Evolutionary conservation across 2,797 vertebrate species (phyloP).

Genomic region (Enteromius radiatus): DNA sequence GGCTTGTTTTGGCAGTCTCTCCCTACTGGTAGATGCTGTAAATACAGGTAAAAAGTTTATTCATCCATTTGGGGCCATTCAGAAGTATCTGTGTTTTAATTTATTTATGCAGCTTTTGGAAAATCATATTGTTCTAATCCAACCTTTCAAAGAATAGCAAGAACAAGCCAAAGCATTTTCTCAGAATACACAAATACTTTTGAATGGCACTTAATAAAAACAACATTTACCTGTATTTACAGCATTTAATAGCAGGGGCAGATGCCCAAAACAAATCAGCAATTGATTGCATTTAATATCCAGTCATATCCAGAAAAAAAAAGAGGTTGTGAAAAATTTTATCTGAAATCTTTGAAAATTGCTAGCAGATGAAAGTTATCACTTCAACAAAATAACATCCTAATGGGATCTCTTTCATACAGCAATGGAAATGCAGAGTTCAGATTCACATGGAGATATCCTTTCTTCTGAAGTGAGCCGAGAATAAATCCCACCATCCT

Average conservation of each 20-base stretch:
- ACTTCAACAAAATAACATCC: neutral
- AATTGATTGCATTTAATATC: neutral
- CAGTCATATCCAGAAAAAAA: neutral
- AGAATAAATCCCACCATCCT: neutral
- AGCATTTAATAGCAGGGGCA: neutral
- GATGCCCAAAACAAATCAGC: neutral
- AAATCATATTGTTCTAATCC: neutral
- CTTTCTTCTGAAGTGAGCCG: neutral
- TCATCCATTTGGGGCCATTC: neutral
- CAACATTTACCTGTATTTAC: neutral
- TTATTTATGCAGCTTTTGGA: neutral
- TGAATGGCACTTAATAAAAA: neutral
- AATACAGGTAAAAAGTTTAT: neutral
- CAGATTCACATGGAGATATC: slow-evolving; percentile 9
- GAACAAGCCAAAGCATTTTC: neutral
- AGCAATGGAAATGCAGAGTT: neutral
- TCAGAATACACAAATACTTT: neutral
- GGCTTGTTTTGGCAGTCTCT: neutral
- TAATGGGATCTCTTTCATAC: neutral
- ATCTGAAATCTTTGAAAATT: neutral
- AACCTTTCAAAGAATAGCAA: neutral
- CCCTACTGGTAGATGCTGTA: neutral
- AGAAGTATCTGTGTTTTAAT: neutral
- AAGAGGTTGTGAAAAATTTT: neutral
- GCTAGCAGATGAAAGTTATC: neutral